Evolutionary conservation across 2,113 vertebrate species (phyloP), one percentile per base, ranked within the genome.

Genomic region (Sinocyclocheilus anshuiensis): DNA sequence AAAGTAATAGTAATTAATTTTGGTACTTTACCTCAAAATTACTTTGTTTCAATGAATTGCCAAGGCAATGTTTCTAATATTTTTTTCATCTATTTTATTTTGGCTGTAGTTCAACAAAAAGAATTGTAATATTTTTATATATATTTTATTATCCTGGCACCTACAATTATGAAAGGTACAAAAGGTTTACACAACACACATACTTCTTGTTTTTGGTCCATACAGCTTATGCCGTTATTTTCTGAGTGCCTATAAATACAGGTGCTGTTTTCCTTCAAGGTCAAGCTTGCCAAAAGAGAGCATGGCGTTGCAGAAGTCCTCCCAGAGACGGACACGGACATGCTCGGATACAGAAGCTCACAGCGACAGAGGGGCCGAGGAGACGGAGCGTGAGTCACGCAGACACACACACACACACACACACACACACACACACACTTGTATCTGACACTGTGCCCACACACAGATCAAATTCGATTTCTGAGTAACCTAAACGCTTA

Each of bases 261-360:
- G 74, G 63, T 42, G 6, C 63, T 76, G 26, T 83, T 71, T 86
- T 0, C 8, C 86, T 91, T 82, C 42, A 24, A 97, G 96, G 91
- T 93, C 86, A 81, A 95, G 90, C 90, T 88, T 90, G 63, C 9
- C 91, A 53, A 96, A 93, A 92, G 96, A 96, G 84, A 79, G 93
- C 26, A 10, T 86, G 77, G 90, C 92, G 69, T 90, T 93, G 36
- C 94, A 95, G 79, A 93, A 92, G 82, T 87, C 90, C 48, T 91
- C 94, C 55, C 95, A 96, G 86, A 89, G 91, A 59, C 93, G 95
- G 87, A 93, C 94, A 88, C 95, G 95, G 91, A 96, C 94, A 0
- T 95, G 94, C 83, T 97, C 95, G 0, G 96, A 96, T 89, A 95
- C 95, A 74, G 96, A 97, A 89, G 93, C 95, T 77, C 92, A 88